These are phyloP conservation scores for Drosophila serrata DNA, from an alignment of 1,140 invertebrate genomes.

Conservation along the genomic window DNA sequence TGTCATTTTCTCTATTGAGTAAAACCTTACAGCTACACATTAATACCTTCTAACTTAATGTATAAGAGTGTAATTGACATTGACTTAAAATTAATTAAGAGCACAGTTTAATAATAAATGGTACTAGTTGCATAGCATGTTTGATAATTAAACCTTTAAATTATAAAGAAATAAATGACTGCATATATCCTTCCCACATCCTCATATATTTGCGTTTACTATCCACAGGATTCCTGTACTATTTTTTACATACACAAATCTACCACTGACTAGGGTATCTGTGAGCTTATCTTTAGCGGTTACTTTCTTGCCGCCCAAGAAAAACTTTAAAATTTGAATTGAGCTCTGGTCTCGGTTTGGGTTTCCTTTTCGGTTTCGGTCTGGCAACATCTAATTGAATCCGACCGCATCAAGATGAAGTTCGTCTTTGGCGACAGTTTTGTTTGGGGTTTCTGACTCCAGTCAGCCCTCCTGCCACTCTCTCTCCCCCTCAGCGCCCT, in stretches of 20 bases:
- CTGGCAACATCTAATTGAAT: constrained; percentile 75
- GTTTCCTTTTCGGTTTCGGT: constrained; percentile 61
- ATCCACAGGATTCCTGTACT: not conserved
- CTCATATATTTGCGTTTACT: not conserved
- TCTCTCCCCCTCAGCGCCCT: constrained; percentile 5
- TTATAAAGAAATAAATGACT: not conserved
- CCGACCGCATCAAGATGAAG: constrained; percentile 77
- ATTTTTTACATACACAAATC: not conserved
- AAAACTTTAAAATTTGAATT: constrained; percentile 58
- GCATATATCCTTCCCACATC: rapidly evolving
- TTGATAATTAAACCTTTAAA: not conserved
- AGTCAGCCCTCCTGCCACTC: constrained; percentile 4
- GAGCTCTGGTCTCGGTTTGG: constrained; percentile 37
- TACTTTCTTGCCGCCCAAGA: constrained; percentile 14
- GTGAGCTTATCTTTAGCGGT: not conserved
- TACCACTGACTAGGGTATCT: not conserved
- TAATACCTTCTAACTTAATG: not conserved
- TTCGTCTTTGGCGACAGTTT: constrained; percentile 77
- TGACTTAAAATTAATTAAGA: not conserved
- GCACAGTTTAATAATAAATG: not conserved
- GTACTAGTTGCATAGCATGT: not conserved
- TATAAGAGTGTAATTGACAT: not conserved
- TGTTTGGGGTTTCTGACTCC: constrained; percentile 53
- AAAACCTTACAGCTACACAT: not conserved
- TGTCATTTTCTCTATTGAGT: not conserved